Percentiles rank a stretch among this genome's conserved stretches.
phyloP scores from a whole-genome alignment of 2,888 invertebrate genomes.

The Epinotia demarniana region DNA sequence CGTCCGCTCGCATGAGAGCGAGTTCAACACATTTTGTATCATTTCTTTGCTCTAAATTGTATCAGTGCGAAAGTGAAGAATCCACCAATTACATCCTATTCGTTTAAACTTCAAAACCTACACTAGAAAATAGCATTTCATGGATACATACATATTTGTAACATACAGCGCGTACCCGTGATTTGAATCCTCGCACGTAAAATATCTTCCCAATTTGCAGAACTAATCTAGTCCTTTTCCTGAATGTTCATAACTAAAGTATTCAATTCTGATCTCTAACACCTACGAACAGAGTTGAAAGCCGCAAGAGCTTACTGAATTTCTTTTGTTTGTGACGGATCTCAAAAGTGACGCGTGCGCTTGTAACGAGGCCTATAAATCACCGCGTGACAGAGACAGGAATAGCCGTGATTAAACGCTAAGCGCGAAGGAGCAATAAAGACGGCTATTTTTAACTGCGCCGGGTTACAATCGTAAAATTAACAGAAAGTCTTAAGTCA shows the following conservation, averaged over 20 bases:
- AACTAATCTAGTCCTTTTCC: slow-evolving; percentile 17
- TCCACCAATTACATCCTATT: too few relatives aligned
- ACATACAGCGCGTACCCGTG: not conserved
- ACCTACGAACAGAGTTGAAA: not conserved
- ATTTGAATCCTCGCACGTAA: not conserved
- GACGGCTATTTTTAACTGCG: slow-evolving; percentile 32
- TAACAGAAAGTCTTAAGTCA: slow-evolving; percentile 1
- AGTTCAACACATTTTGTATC: too few relatives aligned
- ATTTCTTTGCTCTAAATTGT: too few relatives aligned
- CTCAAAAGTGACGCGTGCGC: slow-evolving; percentile 43
- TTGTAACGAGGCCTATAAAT: slow-evolving; percentile 71
- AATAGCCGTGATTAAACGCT: slow-evolving; percentile 65
- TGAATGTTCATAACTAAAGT: not conserved
- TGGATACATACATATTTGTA: not conserved
- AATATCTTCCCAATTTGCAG: slow-evolving; percentile 22
- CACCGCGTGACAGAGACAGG: slow-evolving; percentile 68
- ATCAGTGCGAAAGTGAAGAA: too few relatives aligned
- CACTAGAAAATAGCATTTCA: too few relatives aligned
- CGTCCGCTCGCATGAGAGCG: too few relatives aligned
- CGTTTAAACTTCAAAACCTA: too few relatives aligned
- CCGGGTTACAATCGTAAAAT: not conserved
- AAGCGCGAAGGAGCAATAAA: slow-evolving; percentile 48
- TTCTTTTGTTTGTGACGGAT: slow-evolving; percentile 31
- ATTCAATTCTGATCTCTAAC: slow-evolving; percentile 2
- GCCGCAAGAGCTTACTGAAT: not conserved